Conservation (phyloP, 2,888 invertebrate species). For the Nomada ruficornis region DNA sequence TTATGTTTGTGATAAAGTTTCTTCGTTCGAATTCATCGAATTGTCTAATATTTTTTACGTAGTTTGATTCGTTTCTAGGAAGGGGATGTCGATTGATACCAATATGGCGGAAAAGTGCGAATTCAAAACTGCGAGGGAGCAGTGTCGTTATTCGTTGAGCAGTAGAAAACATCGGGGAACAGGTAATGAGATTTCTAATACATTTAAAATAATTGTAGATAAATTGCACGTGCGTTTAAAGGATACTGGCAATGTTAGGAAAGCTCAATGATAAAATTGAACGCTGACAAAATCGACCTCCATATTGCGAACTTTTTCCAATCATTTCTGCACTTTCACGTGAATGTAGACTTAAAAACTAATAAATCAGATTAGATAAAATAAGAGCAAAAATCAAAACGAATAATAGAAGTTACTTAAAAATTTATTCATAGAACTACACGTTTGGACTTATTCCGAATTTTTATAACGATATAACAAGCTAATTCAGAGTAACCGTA, state of each 20-base stretch:
- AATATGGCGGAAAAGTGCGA: neutral
- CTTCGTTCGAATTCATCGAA: no score
- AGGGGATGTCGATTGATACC: neutral
- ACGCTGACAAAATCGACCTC: neutral
- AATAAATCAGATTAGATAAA: no score
- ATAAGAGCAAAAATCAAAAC: no score
- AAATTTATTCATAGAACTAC: neutral
- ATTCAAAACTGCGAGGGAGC: neutral
- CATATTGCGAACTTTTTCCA: no score
- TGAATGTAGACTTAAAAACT: no score
- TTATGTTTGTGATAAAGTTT: neutral
- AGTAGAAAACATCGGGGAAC: neutral
- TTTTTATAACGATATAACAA: neutral
- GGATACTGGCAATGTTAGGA: neutral
- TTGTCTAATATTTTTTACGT: neutral
- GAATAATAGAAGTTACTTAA: neutral
- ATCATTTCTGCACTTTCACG: no score
- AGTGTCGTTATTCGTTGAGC: neutral
- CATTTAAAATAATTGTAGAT: neutral
- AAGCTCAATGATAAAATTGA: neutral
- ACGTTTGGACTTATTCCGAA: no score
- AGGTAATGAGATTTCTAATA: neutral
- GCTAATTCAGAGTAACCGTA: neutral
- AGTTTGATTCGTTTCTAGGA: neutral
- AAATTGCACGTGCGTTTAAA: neutral